Base-by-base conservation (phyloP, 2,113 vertebrate genomes). In the Sapajus apella region DNA sequence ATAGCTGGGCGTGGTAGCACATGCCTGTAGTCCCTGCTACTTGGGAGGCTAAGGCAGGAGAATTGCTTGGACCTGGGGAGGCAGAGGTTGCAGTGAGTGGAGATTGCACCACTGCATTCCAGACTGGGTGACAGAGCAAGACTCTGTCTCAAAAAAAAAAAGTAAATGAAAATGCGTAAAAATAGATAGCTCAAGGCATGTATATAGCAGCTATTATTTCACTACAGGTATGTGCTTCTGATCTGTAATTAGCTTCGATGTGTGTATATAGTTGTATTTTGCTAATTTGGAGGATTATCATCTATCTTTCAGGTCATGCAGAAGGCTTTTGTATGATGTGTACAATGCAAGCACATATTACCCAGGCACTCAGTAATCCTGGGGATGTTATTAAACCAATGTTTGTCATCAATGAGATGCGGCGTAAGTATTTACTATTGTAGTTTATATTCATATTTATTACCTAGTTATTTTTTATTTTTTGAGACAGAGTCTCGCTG, bases 301-400 rank as follows among this genome's bases (percentile, higher is more conserved):
- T 96, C 35, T 97, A 0, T 95, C 91, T 89, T 98, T 76, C 95
- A 99, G 99, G 99, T 99, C 99, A 99, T 0, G 99, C 99, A 82
- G 98, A 99, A 92, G 99, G 99, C 1, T 99, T 99, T 97, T 99
- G 99, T 97, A 99, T 99, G 99, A 99, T 99, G 99, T 99, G 99
- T 89, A 99, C 99, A 0, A 99, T 99, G 99, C 99, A 99, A 97
- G 99, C 99, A 84, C 99, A 99, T 95, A 98, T 99, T 94, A 99
- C 99, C 97, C 99, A 99, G 97, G 99, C 99, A 58, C 99, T 99
- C 92, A 99, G 99, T 83, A 99, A 99, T 96, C 99, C 99, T 88
- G 99, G 99, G 68, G 99, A 99, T 66, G 99, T 99, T 93, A 99
- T 99, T 90, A 99, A 99, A 94, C 99, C 99, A 2, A 99, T 99